Base-by-base conservation (phyloP, 2,888 invertebrate genomes). In the Diachrysia chrysitis region DNA sequence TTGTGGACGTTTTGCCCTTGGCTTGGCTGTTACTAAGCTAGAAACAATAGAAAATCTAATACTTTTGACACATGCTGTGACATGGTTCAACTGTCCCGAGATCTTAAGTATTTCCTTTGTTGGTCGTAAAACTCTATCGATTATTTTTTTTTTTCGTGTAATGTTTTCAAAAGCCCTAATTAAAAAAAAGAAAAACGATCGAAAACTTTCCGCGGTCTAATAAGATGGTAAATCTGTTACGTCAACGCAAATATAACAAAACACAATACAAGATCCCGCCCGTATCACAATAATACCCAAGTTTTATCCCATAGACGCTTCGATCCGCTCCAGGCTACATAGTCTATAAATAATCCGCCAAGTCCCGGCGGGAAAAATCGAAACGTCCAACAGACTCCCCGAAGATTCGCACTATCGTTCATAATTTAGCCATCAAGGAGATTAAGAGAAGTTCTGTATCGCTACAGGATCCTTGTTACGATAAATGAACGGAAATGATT, bases 331-430 rank as follows among this genome's bases (percentile, higher is more conserved):
- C 65, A 51, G 53, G 73, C 58, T 62, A 25, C 48, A 19, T 48
- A 63, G 72, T 73, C 73, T 76, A 85, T 87, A 87, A 87, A 86
- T 86, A 85, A 86, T 85, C 76, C 77, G 60, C 63, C 51, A 74
- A 76, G 42, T 84, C 84, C 81, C 83, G 66, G 56, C 62, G 84
- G 82, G 68, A 76, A 79, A 84, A 83, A 84, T 84, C 80, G 79
- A 82, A 83, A 71, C 79, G 78, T 78, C 70, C 79, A 79, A 66
- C 68, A n/a, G 65, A 62, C 64, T 78, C 78, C 63, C 81, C 25
- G 48, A 70, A 66, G 69, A 66, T 69, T 71, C 59, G 58, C 68
- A 73, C 73, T 68, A 81, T 78, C 76, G 68, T 78, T 83, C 67
- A 81, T 81, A 77, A 75, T 80, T 77, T 68, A 77, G 51, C 66